Conservation (phyloP, 1,140 invertebrate genomes). For the Yoshiicerus persimilis region DNA sequence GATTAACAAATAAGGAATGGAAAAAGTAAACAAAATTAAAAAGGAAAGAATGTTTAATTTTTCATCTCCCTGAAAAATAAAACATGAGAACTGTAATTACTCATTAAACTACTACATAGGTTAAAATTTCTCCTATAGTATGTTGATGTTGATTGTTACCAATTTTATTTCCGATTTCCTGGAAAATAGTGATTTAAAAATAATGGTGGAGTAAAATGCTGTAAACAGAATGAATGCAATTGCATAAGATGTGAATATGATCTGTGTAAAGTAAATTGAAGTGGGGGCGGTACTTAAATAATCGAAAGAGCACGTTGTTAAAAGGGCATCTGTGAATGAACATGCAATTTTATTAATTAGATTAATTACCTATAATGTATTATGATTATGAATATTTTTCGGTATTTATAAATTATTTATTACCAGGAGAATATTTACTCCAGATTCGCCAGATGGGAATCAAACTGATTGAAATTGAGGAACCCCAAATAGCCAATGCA, state of each 20-base stretch:
- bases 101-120: too few relatives aligned
- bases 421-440: not conserved
- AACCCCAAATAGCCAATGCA: not conserved
- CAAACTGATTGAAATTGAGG: not conserved
- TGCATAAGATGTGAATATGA: not conserved
- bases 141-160: too few relatives aligned
- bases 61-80: not conserved
- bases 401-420: not conserved
- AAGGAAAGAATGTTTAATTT: not conserved
- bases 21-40: not conserved
- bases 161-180: not conserved
- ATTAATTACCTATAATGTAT: not conserved
- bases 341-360: not conserved
- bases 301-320: constrained; percentile 49
- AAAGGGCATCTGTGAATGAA: not conserved
- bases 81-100: too few relatives aligned
- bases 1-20: not conserved
- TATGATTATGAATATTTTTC: not conserved
- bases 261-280: not conserved
- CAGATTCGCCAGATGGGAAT: not conserved
- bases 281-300: constrained; percentile 49
- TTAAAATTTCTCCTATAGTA: too few relatives aligned
- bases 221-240: not conserved
- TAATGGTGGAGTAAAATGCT: constrained; percentile 53
- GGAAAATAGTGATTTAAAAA: not conserved